These are phyloP conservation scores for Aphelocoma coerulescens DNA, from an alignment of 2,113 vertebrate species.

Conservation along the genomic window DNA sequence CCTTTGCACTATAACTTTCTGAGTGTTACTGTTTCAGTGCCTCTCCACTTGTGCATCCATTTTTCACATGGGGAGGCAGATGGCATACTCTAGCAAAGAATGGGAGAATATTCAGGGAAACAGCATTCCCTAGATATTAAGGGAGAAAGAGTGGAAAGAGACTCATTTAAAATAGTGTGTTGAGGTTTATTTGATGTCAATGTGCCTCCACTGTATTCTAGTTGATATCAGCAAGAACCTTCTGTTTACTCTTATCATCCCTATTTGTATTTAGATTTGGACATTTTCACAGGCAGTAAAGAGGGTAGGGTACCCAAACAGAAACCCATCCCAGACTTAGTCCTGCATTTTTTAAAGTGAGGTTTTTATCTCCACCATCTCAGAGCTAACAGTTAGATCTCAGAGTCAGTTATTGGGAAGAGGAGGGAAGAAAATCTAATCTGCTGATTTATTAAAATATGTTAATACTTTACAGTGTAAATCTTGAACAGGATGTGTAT, in stretches of 20 bases:
- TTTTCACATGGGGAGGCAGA: background rate
- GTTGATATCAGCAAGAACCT: background rate
- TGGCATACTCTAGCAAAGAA: background rate
- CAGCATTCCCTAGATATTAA: background rate
- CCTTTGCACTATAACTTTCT: background rate
- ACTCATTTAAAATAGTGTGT: background rate
- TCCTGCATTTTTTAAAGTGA: background rate
- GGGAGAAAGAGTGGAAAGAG: background rate
- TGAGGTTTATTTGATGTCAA: background rate
- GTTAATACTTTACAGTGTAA: background rate
- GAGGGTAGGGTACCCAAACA: background rate
- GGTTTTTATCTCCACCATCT: background rate
- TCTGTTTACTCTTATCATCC: background rate
- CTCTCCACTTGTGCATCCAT: background rate
- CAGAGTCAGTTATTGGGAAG: background rate
- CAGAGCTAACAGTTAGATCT: background rate
- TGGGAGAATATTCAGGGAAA: background rate
- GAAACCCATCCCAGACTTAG: background rate
- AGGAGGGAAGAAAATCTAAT: background rate
- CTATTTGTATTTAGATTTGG: background rate
- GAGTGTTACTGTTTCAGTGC: background rate
- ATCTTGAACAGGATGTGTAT: conserved; percentile 29
- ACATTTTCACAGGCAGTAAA: background rate
- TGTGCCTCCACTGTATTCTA: background rate
- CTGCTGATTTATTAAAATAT: conserved; percentile 25